Percentiles rank a stretch among this genome's conserved stretches.
phyloP scores from a whole-genome alignment of 2,888 invertebrate species.

The Margaritifera margaritifera region DNA sequence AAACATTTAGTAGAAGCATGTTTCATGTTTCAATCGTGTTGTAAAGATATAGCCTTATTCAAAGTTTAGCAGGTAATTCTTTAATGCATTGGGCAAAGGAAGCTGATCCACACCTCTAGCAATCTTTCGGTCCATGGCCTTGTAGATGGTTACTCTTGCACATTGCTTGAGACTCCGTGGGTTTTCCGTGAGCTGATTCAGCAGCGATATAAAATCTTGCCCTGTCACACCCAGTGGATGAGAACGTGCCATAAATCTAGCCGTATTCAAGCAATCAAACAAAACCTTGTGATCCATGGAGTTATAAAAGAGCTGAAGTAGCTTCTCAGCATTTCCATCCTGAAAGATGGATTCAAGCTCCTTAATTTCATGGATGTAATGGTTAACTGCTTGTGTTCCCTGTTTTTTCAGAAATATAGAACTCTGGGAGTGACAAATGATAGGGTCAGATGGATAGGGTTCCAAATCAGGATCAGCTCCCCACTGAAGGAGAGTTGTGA shows the following conservation, averaged over 20 bases:
- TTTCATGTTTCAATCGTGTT: no score
- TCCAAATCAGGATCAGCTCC: conserved; percentile 83
- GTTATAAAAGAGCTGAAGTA: conserved; percentile 77
- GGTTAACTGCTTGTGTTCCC: conserved; percentile 75
- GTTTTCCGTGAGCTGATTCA: conserved; percentile 79
- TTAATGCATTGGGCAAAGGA: conserved; percentile 78
- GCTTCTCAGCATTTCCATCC: conserved; percentile 79
- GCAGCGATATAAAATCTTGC: conserved; percentile 70
- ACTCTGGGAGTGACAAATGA: conserved; percentile 76
- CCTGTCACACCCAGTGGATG: conserved; percentile 76
- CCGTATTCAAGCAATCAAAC: conserved; percentile 80
- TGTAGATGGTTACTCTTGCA: conserved; percentile 81
- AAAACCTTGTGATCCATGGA: conserved; percentile 81
- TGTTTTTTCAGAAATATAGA: conserved; percentile 76
- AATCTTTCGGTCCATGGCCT: conserved; percentile 79
- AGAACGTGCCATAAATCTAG: conserved; percentile 77
- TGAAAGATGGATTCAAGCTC: conserved; percentile 77
- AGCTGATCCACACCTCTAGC: conserved; percentile 80
- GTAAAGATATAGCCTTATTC: conserved; percentile 13
- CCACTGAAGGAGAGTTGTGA: conserved; percentile 82
- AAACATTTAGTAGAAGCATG: no score
- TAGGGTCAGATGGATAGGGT: conserved; percentile 75
- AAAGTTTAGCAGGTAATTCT: conserved; percentile 40
- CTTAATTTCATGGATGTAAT: conserved; percentile 79
- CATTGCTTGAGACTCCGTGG: conserved; percentile 84